Evolutionary conservation across 2,113 vertebrate species (phyloP).

Genomic region (Haemorhous mexicanus): DNA sequence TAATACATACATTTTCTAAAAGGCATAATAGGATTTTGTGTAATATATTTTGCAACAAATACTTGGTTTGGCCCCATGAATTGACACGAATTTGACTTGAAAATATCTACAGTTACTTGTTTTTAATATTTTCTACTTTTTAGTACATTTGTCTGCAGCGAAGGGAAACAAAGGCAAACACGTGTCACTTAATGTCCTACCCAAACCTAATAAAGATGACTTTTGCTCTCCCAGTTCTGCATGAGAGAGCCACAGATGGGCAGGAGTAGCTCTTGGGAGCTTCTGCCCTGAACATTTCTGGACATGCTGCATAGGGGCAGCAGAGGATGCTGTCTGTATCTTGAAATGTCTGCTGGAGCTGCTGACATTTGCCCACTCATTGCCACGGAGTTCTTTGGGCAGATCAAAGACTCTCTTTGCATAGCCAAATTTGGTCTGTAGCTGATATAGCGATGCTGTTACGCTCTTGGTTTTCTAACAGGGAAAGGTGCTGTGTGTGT

Average conservation of each 20-base stretch:
- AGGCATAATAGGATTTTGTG: background rate
- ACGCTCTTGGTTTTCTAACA: background rate
- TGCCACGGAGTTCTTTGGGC: background rate
- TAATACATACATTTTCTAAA: background rate
- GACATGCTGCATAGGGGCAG: background rate
- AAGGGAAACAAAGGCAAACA: background rate
- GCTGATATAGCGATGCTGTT: background rate
- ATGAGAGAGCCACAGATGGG: background rate
- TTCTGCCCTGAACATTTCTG: background rate
- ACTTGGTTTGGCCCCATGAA: background rate
- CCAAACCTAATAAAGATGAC: background rate
- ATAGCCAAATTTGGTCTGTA: background rate
- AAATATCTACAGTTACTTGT: background rate
- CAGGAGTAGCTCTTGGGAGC: background rate
- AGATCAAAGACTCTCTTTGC: background rate
- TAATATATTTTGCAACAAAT: background rate
- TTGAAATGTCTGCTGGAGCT: fast-evolving
- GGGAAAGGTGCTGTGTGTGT: background rate
- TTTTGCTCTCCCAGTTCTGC: background rate
- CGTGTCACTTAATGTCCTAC: background rate
- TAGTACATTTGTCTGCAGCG: background rate
- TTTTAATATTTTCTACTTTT: background rate
- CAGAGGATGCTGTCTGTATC: background rate
- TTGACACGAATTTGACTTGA: background rate
- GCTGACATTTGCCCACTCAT: background rate